Conservation (phyloP, 1,140 invertebrate genomes). For the Laodelphax striatellus region DNA sequence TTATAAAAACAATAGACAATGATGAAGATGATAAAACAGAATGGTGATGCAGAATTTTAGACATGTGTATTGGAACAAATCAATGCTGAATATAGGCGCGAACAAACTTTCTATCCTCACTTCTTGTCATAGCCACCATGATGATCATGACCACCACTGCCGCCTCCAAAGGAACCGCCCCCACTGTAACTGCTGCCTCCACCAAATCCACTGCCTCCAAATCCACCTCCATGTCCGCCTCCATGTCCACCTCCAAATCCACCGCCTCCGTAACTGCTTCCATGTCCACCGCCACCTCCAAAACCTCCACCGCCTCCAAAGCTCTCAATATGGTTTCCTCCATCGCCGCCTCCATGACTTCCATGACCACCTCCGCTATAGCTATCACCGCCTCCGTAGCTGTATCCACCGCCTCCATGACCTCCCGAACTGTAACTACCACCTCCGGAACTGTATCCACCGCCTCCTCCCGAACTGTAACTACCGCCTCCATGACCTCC, state of each 20-base stretch:
- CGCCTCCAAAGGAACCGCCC: not conserved
- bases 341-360: not conserved
- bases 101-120: too few species aligned
- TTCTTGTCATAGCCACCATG: too few species aligned
- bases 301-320: not conserved
- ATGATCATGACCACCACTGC: too few species aligned
- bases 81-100: too few species aligned
- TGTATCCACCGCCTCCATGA: not conserved
- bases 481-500: not conserved
- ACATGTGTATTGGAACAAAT: too few species aligned
- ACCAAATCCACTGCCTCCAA: not conserved
- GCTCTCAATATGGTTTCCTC: not conserved
- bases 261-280: not conserved
- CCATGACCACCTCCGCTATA: not conserved
- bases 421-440: not conserved
- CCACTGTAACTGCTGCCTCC: not conserved
- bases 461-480: not conserved
- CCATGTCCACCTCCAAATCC: not conserved
- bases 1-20: too few species aligned
- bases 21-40: too few species aligned
- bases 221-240: not conserved
- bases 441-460: not conserved
- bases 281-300: not conserved
- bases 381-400: not conserved
- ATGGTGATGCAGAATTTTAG: too few species aligned